phyloP scores from a whole-genome alignment of 1,140 invertebrate species.

The Bombyx mandarina region DNA sequence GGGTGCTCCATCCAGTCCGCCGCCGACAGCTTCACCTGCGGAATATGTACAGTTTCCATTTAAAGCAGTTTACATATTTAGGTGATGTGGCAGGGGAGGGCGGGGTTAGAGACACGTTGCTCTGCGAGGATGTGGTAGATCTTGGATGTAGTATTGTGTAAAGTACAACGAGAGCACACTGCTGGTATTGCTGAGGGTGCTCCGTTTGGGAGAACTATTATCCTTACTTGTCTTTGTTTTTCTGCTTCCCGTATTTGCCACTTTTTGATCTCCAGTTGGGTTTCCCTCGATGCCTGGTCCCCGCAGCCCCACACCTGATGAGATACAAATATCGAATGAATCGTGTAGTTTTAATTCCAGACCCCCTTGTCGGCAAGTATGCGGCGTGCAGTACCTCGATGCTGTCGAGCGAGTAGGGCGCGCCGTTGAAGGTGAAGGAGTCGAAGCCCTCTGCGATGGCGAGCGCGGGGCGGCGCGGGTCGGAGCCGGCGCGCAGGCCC shows the following conservation, averaged over 20 bases:
- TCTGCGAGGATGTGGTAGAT: too few species aligned
- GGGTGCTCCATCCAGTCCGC: slow-evolving; percentile 94
- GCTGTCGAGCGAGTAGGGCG: slow-evolving; percentile 68
- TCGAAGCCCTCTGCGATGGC: slow-evolving; percentile 82
- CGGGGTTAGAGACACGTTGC: background rate
- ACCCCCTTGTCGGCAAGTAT: background rate
- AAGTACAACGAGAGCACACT: background rate
- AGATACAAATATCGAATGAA: background rate
- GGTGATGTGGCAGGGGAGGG: background rate
- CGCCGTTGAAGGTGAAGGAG: slow-evolving; percentile 74
- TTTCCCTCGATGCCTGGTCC: slow-evolving; percentile 80
- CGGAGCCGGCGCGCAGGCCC: slow-evolving; percentile 80
- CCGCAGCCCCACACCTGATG: slow-evolving; percentile 88
- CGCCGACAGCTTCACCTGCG: slow-evolving; percentile 82
- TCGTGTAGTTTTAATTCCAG: background rate
- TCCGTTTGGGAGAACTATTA: background rate
- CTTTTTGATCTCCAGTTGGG: slow-evolving; percentile 89
- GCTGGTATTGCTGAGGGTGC: background rate
- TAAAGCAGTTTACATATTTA: background rate
- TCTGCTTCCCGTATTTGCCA: slow-evolving; percentile 92
- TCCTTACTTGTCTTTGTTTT: slow-evolving; percentile 73
- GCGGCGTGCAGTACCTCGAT: slow-evolving; percentile 24
- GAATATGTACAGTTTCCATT: background rate
- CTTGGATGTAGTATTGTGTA: too few species aligned
- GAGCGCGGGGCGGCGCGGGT: slow-evolving; percentile 82